Base-by-base conservation (phyloP, 2,797 vertebrate species). In the Melanogrammus aeglefinus region DNA sequence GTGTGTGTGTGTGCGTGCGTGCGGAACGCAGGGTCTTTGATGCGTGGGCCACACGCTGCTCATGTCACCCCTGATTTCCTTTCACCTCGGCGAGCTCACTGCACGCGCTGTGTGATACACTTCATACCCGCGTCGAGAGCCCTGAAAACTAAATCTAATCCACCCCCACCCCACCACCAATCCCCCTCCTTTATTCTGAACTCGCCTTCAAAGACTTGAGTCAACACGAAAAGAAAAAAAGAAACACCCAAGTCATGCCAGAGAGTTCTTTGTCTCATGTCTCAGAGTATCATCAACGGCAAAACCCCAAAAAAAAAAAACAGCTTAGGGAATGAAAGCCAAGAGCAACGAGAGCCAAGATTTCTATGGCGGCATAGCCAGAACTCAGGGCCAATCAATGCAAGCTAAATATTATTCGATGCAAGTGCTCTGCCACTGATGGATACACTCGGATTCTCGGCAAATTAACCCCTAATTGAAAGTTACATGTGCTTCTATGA, bases 311-410 rank as follows among this genome's bases (percentile, higher is more conserved):
- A 24, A 69, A 69, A 66, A 66, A 24, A 69, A 69, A 27, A n/a
- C n/a, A 29, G 66, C 31, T 31, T 0, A 1, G 14, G 29, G 29
- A 31, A 33, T 14, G 27, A 0, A 4, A 14, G 27, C 57, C 57
- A 63, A 63, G 81, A 87, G 91, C 88, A 89, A 87, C 86, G 74
- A 78, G 66, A 75, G 87, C 77, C 77, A 78, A 78, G 72, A 78
- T 72, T 74, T 74, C 27, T 72, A 74, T 24, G 31, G 24, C 51
- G 18, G 13, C 24, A 24, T 18, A 74, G 72, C 33, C 77, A 38
- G 29, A 74, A 74, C 47, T 72, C 47, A 63, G 36, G 47, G 27
- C 44, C 72, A 74, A 74, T 77, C 76, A 77, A 77, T 57, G 71
- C 71, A 73, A 63, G 72, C 71, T 74, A 78, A 73, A 78, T 78